Conservation (phyloP, 2,113 vertebrate genomes). For the Mustela nigripes region DNA sequence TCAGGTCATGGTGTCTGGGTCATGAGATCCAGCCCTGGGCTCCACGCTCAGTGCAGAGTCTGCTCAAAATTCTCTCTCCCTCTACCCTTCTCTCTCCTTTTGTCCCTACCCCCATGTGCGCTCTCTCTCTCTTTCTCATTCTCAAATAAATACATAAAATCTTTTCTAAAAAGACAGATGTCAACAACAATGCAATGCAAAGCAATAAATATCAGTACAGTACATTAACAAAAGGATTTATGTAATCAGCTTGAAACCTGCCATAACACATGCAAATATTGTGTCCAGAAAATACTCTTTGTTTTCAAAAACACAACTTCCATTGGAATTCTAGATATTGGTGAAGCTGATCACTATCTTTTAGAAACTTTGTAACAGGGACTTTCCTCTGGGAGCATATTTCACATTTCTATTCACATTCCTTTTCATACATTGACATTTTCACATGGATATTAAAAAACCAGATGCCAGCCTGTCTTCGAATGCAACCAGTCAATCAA, state of each 20-base stretch:
- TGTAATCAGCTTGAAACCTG: neutral
- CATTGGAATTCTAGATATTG: slow-evolving; percentile 13
- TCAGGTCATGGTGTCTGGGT: neutral
- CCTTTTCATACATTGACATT: neutral
- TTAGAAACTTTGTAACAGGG: slow-evolving; percentile 39
- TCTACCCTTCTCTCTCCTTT: neutral
- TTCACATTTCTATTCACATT: neutral
- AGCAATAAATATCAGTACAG: slow-evolving; percentile 10
- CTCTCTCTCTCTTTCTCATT: neutral
- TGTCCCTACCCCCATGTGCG: neutral
- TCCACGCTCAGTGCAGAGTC: neutral
- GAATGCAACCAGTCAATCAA: neutral
- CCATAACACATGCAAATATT: neutral
- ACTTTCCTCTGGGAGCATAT: neutral
- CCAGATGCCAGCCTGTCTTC: neutral
- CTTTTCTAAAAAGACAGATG: neutral
- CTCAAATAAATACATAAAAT: neutral
- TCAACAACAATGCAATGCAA: neutral
- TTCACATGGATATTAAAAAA: slow-evolving; percentile 24
- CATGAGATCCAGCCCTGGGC: neutral
- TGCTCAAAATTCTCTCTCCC: neutral
- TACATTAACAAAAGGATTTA: neutral
- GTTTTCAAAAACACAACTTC: neutral
- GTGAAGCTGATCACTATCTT: neutral
- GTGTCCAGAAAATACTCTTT: slow-evolving; percentile 3